Evolutionary conservation across 2,113 vertebrate species (phyloP), one percentile per base, ranked within the genome.

Genomic region (Passer domesticus): DNA sequence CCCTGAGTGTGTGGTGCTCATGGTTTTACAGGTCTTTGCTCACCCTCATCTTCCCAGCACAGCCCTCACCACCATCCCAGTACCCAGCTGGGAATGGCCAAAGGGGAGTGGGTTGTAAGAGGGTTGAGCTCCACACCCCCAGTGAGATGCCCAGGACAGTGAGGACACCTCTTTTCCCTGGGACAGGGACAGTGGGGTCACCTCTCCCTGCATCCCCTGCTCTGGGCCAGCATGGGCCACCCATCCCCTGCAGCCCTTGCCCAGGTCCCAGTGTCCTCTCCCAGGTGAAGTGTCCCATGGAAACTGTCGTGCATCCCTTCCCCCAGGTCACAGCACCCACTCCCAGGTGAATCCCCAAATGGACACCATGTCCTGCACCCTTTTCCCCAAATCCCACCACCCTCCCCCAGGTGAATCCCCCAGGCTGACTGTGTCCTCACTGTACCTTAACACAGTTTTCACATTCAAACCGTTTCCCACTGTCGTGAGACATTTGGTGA

Each of bases 401-500:
- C 16, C 50, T 9, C 37, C 23, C 3, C 33, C 8, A 39, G 1
- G 2, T 22, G 3, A 4, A 44, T 46, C 6, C 16, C 33, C 27
- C 53, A 4, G 0, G 1, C 31, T 17, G 3, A 1, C 25, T 11
- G 0, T 2, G 24, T 8, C 39, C 39, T 8, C 56, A 1, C 46
- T 20, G 7, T 98, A 99, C 99, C 99, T 99, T 99, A 92, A 99
- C 99, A 46, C 99, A 99, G 97, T 99, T 99, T 98, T 99, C 99
- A 98, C 99, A 99, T 97, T 99, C 99, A 92, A 99, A 99, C 92
- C 99, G 99, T 90, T 99, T 99, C 98, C 99, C 99, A 12, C 98
- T 99, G 98, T 99, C 99, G 31, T 99, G 99, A 96, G 99, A 99
- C 99, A 99, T 99, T 97, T 99, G 99, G 98, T 99, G 99, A 74